Evolutionary conservation across 2,888 invertebrate species (phyloP).

Genomic region (Zaprionus bogoriensis): DNA sequence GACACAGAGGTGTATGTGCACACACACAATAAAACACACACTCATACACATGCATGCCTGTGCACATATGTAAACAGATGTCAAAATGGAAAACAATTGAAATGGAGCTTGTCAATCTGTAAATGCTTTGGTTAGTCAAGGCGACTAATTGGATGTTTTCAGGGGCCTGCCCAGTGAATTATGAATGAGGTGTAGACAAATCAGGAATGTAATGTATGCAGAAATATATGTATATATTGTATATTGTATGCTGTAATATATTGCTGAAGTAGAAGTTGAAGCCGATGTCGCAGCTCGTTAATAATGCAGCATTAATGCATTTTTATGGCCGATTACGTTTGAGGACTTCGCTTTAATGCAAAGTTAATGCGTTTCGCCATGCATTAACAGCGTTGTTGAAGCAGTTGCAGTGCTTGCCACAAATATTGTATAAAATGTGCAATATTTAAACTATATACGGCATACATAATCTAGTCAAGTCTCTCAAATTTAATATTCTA

Average conservation of each 20-base stretch:
- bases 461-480: too few relatives aligned
- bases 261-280: too few relatives aligned
- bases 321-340: not conserved
- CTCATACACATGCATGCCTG: not conserved
- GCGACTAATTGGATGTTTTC: constrained; percentile 1
- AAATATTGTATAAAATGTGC: too few relatives aligned
- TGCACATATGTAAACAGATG: not conserved
- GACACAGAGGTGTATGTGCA: constrained; percentile 3
- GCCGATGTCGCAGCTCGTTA: not conserved
- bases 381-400: too few relatives aligned
- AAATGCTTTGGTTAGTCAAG: not conserved
- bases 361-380: not conserved
- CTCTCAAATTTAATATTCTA: too few relatives aligned
- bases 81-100: not conserved
- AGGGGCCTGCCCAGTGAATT: not conserved
- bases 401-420: too few relatives aligned
- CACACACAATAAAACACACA: not conserved
- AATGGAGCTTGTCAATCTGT: constrained; percentile 1
- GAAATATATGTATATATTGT: not conserved
- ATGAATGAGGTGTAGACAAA: not conserved
- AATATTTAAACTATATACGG: too few relatives aligned
- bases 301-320: not conserved
- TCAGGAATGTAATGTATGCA: not conserved
- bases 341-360: not conserved
- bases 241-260: too few relatives aligned